Conservation (phyloP, 37 sponge, comb jelly and placozoan genomes). For the Agelas oroides region DNA sequence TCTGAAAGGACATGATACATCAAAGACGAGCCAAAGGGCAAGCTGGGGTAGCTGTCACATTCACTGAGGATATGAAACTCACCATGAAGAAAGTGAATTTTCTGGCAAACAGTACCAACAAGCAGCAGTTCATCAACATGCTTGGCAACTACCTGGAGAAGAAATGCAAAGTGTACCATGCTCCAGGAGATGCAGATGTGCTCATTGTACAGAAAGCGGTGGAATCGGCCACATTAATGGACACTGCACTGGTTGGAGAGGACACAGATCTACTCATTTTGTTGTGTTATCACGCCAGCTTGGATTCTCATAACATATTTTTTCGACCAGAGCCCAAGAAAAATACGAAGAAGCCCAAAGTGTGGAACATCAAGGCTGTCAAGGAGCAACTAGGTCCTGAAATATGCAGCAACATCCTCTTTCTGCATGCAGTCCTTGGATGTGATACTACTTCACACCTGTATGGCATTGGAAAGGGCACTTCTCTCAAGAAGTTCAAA, state of each 20-base stretch:
- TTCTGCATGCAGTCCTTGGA: slow-evolving; percentile 54
- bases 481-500: slow-evolving; percentile 16
- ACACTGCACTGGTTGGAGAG: slow-evolving; percentile 27
- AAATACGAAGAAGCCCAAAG: background rate
- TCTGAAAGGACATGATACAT: slow-evolving; percentile 6
- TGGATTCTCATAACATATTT: background rate
- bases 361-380: background rate
- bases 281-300: slow-evolving; percentile 16
- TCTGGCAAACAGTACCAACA: slow-evolving; percentile 6
- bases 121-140: slow-evolving; percentile 35
- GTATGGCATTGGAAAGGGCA: slow-evolving; percentile 23
- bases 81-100: background rate
- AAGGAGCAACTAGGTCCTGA: slow-evolving; percentile 36
- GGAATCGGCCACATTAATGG: slow-evolving; percentile 3
- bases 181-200: slow-evolving; percentile 32
- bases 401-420: slow-evolving; percentile 48
- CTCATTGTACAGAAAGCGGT: slow-evolving; percentile 23
- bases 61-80: slow-evolving; percentile 18
- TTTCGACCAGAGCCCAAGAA: slow-evolving; percentile 25
- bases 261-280: slow-evolving; percentile 31
- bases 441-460: slow-evolving; percentile 53
- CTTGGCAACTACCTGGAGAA: slow-evolving; percentile 18
- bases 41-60: slow-evolving; percentile 25
- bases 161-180: slow-evolving; percentile 25
- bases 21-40: slow-evolving; percentile 13